phyloP scores from a whole-genome alignment of 2,797 vertebrate genomes.

The Gadopsis marmoratus region DNA sequence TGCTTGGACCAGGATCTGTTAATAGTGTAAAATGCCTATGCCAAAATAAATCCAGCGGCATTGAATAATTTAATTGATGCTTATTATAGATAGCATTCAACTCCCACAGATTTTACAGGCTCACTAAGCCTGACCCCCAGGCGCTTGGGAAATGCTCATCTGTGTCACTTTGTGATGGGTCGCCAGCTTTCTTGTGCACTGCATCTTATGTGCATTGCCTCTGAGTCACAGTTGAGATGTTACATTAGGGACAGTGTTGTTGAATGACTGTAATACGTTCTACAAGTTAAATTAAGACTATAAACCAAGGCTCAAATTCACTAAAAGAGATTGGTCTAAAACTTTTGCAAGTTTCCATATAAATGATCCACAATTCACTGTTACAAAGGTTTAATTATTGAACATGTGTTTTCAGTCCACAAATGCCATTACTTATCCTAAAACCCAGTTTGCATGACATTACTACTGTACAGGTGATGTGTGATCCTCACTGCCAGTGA shows the following conservation, averaged over 20 bases:
- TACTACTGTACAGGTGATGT: constrained; percentile 24
- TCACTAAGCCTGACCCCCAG: constrained; percentile 74
- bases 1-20: constrained; percentile 64
- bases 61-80: constrained; percentile 84
- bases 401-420: constrained; percentile 25
- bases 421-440: constrained; percentile 24
- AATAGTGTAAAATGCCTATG: constrained; percentile 69
- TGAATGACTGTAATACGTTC: constrained; percentile 65
- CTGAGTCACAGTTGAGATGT: constrained; percentile 60
- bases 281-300: constrained; percentile 55
- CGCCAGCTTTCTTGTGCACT: constrained; percentile 49
- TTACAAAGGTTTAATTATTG: constrained; percentile 43
- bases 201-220: constrained; percentile 45
- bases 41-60: constrained; percentile 79
- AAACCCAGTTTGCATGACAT: constrained; percentile 50
- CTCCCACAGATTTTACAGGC: constrained; percentile 74
- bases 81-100: constrained; percentile 82
- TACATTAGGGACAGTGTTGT: constrained; percentile 54
- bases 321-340: constrained; percentile 23
- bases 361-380: constrained; percentile 44
- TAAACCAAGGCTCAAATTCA: constrained; percentile 49
- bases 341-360: constrained; percentile 28
- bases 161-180: constrained; percentile 67
- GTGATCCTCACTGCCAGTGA: constrained; percentile 42
- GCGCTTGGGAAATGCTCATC: constrained; percentile 64